Evolutionary conservation across 2,113 vertebrate genomes (phyloP), one percentile per base, ranked within the genome.

Genomic region (Brachirus orientalis): DNA sequence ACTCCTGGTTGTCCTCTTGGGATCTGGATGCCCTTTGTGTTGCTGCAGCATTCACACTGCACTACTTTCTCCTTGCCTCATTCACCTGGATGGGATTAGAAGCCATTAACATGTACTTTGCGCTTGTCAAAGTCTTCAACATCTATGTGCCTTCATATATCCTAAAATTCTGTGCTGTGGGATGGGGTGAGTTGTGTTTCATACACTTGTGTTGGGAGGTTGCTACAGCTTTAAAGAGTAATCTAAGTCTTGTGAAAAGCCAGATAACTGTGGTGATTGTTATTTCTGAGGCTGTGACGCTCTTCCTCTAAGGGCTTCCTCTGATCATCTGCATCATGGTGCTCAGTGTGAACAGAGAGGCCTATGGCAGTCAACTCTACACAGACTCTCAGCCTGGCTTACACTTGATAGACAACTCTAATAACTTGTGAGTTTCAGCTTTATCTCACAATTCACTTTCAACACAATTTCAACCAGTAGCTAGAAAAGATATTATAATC

Each of bases 71-170:
- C 51, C 91, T 98, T 19, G 90, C 92, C 1, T 93, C 97, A 0
- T 96, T 98, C 78, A 95, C 92, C 0, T 97, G 96, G 96, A 97
- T 98, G 96, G 93, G 93, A 12, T 83, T 98, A 62, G 94, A 96
- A 60, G 94, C 95, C 0, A 74, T 97, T 16, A 95, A 96, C 75
- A 95, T 97, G 92, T 98, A 98, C 82, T 92, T 97, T 11, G 92
- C 94, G 16, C 84, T 98, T 2, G 87, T 98, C 70, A 96, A 94
- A 91, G 96, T 98, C 63, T 97, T 98, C 89, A 97, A 96, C 8
- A 88, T 91, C 82, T 98, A 97, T 8, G 76, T 96, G 54, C 92
- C 93, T 3, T 94, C 94, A 16, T 98, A 96, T 54, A 95, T 96
- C 55, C 89, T 97, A 17, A 99, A 98, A 86, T 94, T 95, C 85